These are phyloP conservation scores for Margarornis squamiger DNA, from an alignment of 2,797 vertebrate species.

Conservation along the genomic window DNA sequence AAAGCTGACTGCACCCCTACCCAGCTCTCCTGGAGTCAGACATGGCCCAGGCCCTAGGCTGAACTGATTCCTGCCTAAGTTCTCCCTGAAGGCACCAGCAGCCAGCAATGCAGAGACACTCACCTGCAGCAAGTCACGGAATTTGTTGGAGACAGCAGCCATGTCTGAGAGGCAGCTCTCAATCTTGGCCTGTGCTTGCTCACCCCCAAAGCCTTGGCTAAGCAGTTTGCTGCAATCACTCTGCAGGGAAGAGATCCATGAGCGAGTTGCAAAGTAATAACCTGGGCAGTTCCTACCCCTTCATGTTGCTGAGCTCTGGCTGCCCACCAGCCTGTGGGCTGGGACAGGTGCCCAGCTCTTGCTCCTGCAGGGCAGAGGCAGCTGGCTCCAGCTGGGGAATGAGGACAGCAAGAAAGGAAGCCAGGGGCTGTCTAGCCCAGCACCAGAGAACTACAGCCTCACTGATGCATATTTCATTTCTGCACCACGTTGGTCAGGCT, in stretches of 20 bases:
- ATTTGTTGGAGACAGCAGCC: slow-evolving; percentile 90
- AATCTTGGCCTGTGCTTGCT: slow-evolving; percentile 91
- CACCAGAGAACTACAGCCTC: not conserved
- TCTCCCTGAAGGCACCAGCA: not conserved
- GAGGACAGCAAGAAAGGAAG: not conserved
- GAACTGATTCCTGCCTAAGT: not conserved
- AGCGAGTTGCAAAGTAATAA: not conserved
- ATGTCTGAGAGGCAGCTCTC: slow-evolving; percentile 96
- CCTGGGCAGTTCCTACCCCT: not conserved
- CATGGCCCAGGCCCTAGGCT: not conserved
- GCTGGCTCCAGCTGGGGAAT: not conserved
- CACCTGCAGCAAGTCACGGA: slow-evolving; percentile 96
- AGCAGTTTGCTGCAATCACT: slow-evolving; percentile 94
- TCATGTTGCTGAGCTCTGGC: not conserved
- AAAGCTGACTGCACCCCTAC: not conserved
- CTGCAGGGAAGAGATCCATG: slow-evolving; percentile 68
- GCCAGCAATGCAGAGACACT: not conserved
- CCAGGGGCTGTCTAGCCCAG: not conserved
- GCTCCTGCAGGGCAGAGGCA: not conserved
- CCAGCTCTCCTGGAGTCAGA: not conserved
- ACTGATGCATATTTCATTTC: not conserved
- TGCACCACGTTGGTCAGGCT: not conserved
- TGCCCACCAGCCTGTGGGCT: not conserved
- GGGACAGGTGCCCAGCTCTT: not conserved
- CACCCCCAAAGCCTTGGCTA: slow-evolving; percentile 84